phyloP scores from a whole-genome alignment of 2,113 vertebrate genomes.

The Anser brachyrhynchus region DNA sequence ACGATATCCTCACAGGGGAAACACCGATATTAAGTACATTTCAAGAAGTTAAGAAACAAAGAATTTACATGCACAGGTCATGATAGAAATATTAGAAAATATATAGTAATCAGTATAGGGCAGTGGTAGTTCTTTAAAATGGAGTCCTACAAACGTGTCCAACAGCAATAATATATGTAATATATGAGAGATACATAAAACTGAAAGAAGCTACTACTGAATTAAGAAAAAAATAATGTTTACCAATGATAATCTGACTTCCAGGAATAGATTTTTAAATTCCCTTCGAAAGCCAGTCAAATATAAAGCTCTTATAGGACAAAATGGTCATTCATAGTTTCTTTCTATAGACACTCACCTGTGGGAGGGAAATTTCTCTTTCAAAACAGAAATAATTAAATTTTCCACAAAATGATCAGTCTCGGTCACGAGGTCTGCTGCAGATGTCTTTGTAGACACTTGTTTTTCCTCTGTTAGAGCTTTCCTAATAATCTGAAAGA shows the following conservation, averaged over 20 bases:
- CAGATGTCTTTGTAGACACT: conserved; percentile 87
- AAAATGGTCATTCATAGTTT: not conserved
- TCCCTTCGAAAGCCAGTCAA: not conserved
- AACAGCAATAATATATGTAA: not conserved
- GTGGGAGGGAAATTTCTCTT: conserved; percentile 85
- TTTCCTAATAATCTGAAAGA: conserved; percentile 82
- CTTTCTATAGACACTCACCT: conserved; percentile 71
- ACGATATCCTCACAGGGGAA: not conserved
- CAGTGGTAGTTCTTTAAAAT: not conserved
- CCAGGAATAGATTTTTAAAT: not conserved
- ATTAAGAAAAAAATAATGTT: not conserved
- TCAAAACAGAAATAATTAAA: conserved; percentile 85
- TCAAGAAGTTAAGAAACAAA: not conserved
- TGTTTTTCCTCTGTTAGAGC: conserved; percentile 85
- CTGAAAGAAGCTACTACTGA: not conserved
- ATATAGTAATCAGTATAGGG: not conserved
- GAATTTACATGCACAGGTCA: not conserved
- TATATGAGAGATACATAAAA: not conserved
- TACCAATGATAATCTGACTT: not conserved
- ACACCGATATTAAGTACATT: not conserved
- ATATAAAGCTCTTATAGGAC: not conserved
- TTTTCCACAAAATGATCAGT: conserved; percentile 87
- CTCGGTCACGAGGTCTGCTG: conserved; percentile 88
- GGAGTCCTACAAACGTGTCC: not conserved
- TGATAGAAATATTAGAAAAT: not conserved